These are phyloP conservation scores for Macrostomum lignano DNA, from an alignment of 1,140 invertebrate species.

Conservation along the genomic window DNA sequence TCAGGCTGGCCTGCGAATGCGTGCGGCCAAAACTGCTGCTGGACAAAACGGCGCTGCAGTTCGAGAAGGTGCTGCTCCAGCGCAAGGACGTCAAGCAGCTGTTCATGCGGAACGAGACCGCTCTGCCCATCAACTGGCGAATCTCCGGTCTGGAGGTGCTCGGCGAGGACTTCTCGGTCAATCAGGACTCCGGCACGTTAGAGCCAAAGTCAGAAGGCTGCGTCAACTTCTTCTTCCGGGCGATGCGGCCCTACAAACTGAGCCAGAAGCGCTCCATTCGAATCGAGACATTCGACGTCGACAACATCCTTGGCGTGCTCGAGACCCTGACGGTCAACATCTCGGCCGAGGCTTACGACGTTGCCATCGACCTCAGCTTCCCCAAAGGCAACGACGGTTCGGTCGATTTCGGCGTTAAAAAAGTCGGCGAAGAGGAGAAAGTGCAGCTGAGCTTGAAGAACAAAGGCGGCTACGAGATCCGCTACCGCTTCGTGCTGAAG, in stretches of 20 bases:
- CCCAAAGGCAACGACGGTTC: slow-evolving; percentile 28
- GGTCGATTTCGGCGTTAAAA: slow-evolving; percentile 24
- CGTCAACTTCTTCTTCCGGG: slow-evolving; percentile 22
- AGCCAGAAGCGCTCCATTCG: slow-evolving; percentile 20
- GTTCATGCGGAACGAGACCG: slow-evolving; percentile 22
- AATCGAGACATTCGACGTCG: slow-evolving; percentile 6
- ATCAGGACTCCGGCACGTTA: slow-evolving; percentile 19
- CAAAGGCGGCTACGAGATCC: slow-evolving; percentile 28
- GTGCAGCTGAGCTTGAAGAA: slow-evolving; percentile 24
- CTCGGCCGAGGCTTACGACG: slow-evolving; percentile 25
- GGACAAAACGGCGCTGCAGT: slow-evolving; percentile 24
- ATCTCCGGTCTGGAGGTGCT: slow-evolving; percentile 23
- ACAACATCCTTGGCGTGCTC: slow-evolving; percentile 8
- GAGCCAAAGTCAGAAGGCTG: slow-evolving; percentile 19
- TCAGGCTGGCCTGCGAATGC: slow-evolving; percentile 22
- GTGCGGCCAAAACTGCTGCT: slow-evolving; percentile 23
- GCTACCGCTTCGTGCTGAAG: slow-evolving; percentile 23
- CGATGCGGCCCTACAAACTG: slow-evolving; percentile 24
- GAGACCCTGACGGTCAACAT: slow-evolving; percentile 10
- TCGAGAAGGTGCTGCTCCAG: slow-evolving; percentile 26
- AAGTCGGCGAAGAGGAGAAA: slow-evolving; percentile 23
- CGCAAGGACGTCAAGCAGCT: slow-evolving; percentile 27
- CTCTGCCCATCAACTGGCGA: slow-evolving; percentile 26
- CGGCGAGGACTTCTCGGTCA: slow-evolving; percentile 27
- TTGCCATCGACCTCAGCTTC: slow-evolving; percentile 27